Conservation (phyloP, 1,140 invertebrate genomes). For the Aphaenogaster ashmeadi region DNA sequence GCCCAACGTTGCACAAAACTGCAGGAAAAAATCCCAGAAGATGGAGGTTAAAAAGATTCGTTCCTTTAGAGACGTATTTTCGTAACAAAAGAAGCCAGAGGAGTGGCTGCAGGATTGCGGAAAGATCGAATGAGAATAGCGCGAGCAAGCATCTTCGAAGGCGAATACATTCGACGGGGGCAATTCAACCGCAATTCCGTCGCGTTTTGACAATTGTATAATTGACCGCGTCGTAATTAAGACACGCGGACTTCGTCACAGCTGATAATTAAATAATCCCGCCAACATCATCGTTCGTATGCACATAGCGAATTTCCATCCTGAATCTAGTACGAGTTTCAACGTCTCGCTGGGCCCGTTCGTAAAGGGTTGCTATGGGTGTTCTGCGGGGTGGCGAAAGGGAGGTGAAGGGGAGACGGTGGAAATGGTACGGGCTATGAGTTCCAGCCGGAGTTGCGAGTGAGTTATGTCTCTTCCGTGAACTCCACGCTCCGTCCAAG, state of each 20-base stretch:
- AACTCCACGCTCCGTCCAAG: constrained; percentile 70
- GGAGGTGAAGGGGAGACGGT: not conserved
- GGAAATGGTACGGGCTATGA: constrained; percentile 62
- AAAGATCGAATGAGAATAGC: not conserved
- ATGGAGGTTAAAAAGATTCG: constrained; percentile 4
- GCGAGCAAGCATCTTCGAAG: not conserved
- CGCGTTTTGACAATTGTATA: constrained; percentile 77
- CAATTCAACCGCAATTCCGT: constrained; percentile 40
- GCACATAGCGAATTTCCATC: constrained; percentile 40
- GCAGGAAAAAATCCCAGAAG: not conserved
- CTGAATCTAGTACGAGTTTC: constrained; percentile 20
- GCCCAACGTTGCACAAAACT: constrained; percentile 16
- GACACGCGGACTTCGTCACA: constrained; percentile 48
- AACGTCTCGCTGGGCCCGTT: constrained; percentile 1
- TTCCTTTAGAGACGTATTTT: constrained; percentile 26
- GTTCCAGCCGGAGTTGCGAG: constrained; percentile 66
- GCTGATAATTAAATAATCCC: constrained; percentile 80
- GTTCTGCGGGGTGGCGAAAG: not conserved
- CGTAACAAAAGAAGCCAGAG: not conserved
- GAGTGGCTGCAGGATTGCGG: not conserved
- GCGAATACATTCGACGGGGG: not conserved
- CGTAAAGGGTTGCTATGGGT: constrained; percentile 17
- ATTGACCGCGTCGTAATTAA: constrained; percentile 82
- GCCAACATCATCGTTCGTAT: constrained; percentile 71
- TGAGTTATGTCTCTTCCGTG: constrained; percentile 73